phyloP scores from a whole-genome alignment of 2,888 invertebrate species.

The Mycogona germanica region DNA sequence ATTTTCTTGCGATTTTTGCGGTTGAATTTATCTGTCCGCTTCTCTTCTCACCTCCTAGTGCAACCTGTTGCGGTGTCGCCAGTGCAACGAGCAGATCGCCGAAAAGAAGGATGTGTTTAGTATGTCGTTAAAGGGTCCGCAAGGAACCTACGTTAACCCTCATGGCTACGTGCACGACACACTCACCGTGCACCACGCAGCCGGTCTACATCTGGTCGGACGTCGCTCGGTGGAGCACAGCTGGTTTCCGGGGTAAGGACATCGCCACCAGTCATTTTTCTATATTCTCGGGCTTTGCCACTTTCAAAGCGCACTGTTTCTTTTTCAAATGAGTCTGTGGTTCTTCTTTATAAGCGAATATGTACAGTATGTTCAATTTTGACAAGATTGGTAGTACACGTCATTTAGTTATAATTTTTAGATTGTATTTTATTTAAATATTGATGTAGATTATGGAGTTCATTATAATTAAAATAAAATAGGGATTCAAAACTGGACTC shows the following conservation, averaged over 20 bases:
- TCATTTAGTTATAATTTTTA: too few relatives aligned
- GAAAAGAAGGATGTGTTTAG: constrained; percentile 57
- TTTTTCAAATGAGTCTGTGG: not conserved
- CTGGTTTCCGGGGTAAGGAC: constrained; percentile 71
- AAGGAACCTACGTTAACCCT: constrained; percentile 68
- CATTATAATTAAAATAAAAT: too few relatives aligned
- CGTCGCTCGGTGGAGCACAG: constrained; percentile 55
- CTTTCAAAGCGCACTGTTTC: not conserved
- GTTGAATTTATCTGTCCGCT: not conserved
- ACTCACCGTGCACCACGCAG: constrained; percentile 44
- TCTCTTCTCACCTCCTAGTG: constrained; percentile 21
- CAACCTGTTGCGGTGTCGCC: constrained; percentile 40
- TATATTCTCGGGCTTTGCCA: constrained; percentile 47
- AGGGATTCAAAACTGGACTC: too few relatives aligned
- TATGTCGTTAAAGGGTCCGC: constrained; percentile 67
- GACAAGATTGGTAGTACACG: too few relatives aligned
- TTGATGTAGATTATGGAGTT: too few relatives aligned
- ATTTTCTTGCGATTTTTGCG: constrained; percentile 18
- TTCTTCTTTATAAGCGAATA: too few relatives aligned
- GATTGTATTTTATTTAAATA: too few relatives aligned
- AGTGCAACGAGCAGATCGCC: constrained; percentile 42
- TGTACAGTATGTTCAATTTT: too few relatives aligned
- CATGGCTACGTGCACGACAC: constrained; percentile 69
- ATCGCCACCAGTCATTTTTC: constrained; percentile 31
- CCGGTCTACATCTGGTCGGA: constrained; percentile 36